phyloP scores from a whole-genome alignment of 2,888 invertebrate genomes.

The Physocephala rufipes region DNA sequence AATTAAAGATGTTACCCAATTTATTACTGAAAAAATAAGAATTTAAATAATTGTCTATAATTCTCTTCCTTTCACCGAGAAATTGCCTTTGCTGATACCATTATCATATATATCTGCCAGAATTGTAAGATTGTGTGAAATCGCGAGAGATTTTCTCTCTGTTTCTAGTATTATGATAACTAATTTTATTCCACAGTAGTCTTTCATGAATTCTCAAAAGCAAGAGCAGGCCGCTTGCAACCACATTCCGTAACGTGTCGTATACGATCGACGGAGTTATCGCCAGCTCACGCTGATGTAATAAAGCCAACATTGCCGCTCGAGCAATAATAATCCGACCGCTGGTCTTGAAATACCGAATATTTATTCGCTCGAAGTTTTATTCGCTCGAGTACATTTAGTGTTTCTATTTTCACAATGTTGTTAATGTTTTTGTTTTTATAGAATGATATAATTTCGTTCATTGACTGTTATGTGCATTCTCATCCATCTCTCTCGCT shows the following conservation, averaged over 20 bases:
- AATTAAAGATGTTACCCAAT: too few relatives aligned
- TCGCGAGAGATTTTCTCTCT: too few relatives aligned
- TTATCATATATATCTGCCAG: not conserved
- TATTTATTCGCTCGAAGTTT: not conserved
- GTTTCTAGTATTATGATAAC: not conserved
- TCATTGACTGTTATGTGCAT: not conserved
- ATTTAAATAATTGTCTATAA: too few relatives aligned
- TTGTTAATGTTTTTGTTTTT: not conserved
- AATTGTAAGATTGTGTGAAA: not conserved
- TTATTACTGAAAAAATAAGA: too few relatives aligned
- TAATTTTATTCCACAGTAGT: not conserved
- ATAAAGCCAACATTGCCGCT: conserved; percentile 12
- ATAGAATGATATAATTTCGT: not conserved
- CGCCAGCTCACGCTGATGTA: conserved; percentile 19
- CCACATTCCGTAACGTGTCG: not conserved
- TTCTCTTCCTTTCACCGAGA: too few relatives aligned
- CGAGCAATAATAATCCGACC: not conserved
- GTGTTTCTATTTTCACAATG: too few relatives aligned
- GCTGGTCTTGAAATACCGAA: too few relatives aligned
- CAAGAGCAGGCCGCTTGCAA: conserved; percentile 14
- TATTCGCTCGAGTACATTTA: not conserved
- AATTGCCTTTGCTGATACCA: too few relatives aligned
- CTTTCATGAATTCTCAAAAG: conserved; percentile 8
- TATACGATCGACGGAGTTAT: not conserved
- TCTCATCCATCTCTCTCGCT: not conserved